Percentiles rank a stretch among this genome's conserved stretches.
phyloP scores from a whole-genome alignment of 2,888 invertebrate species.

The Acanthopleura granulata region DNA sequence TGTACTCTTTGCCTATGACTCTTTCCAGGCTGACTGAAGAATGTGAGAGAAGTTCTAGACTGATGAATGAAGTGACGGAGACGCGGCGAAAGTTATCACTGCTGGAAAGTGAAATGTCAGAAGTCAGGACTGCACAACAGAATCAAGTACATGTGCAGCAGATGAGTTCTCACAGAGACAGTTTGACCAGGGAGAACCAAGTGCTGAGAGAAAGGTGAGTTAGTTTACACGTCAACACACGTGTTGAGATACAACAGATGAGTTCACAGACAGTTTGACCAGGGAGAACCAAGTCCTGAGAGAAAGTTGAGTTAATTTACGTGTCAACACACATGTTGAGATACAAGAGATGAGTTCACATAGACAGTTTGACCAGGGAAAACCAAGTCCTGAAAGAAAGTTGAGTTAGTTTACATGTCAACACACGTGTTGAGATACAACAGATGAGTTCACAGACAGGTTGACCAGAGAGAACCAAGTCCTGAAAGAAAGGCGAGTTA shows the following conservation, averaged over 20 bases:
- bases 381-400: too few relatives aligned
- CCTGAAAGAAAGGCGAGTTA: slow-evolving; percentile 54
- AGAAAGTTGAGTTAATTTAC: too few relatives aligned
- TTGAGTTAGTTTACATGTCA: too few relatives aligned
- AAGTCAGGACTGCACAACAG: slow-evolving; percentile 36
- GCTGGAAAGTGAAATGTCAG: slow-evolving; percentile 50
- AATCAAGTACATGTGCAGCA: slow-evolving; percentile 47
- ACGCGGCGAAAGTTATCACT: slow-evolving; percentile 40
- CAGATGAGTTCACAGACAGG: slow-evolving; percentile 49
- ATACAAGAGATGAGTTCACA: too few relatives aligned
- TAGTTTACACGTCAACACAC: background rate
- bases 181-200: slow-evolving; percentile 53
- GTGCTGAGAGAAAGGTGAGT: slow-evolving; percentile 56
- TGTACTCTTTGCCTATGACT: background rate
- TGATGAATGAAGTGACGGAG: slow-evolving; percentile 52
- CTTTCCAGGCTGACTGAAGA: slow-evolving; percentile 35
- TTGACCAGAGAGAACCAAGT: slow-evolving; percentile 55
- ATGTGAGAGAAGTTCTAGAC: slow-evolving; percentile 48
- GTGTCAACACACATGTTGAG: too few relatives aligned
- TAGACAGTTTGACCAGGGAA: too few relatives aligned
- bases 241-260: background rate
- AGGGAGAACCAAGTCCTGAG: too few relatives aligned
- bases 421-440: slow-evolving; percentile 43
- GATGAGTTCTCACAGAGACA: slow-evolving; percentile 50
- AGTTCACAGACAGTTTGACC: too few relatives aligned